Evolutionary conservation across 2,113 vertebrate genomes (phyloP), one percentile per base, ranked within the genome.

Genomic region (Pluvianellus socialis): DNA sequence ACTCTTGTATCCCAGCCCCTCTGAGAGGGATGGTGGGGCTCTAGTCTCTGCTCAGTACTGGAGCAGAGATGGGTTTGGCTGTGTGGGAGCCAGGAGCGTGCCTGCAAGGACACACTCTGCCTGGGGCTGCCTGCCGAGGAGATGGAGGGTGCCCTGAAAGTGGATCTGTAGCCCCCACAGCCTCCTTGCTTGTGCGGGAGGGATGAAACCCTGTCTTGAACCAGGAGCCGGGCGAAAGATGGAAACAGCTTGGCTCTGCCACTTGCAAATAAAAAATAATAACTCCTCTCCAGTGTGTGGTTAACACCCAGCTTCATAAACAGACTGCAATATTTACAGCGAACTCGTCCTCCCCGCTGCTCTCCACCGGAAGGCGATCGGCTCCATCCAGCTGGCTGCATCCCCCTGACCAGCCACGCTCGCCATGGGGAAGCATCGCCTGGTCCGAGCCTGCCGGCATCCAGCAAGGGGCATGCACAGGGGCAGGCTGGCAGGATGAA

Each of bases 21-120:
- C 30, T 0, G 0, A 42, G 40, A 26, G 24, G 21, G 11, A 6
- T 1, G 0, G 12, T 8, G 45, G 7, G 24, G 6, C 11, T 10
- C 5, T 17, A 9, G 10, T 7, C 38, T 49, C 42, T 72, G n/a
- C 47, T 27, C 42, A 3, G 38, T 4, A 7, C 30, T 23, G 4
- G 38, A 14, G 11, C 1, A 2, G 71, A 32, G 24, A 10, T 15
- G 18, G 21, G 15, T 12, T 44, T 0, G 1, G 47, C 38, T 38
- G 28, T 82, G 40, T 33, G 1, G 2, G 61, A 47, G 44, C 38
- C 2, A 1, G 38, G 49, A 77, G 14, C 1, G 1, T 59, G 15
- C 28, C 47, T 49, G 42, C 11, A 49, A 26, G 16, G 9, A 4
- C 47, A 15, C 21, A 2, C 9, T 49, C 30, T 35, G 50, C 10